A percentile compares a stretch with the other conserved stretches of the same genome.
These are phyloP conservation scores for Alectura lathami DNA, from an alignment of 2,113 vertebrate species.

Conservation along the genomic window DNA sequence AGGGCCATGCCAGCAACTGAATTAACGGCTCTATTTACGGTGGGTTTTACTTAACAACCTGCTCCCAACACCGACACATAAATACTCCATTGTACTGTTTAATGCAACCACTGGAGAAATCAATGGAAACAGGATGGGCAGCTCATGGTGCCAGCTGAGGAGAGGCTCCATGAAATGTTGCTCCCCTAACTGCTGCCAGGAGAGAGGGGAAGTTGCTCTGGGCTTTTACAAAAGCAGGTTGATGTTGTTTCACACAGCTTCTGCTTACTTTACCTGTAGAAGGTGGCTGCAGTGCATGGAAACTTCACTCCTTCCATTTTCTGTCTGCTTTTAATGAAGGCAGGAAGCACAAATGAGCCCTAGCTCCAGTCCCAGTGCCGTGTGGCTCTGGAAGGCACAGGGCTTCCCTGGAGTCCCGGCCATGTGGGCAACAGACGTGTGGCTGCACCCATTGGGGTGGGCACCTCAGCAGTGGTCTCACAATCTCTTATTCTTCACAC, in stretches of 20 bases:
- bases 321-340: background rate
- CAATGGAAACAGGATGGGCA: constrained; percentile 58
- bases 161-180: background rate
- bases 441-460: background rate
- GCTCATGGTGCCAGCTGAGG: background rate
- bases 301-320: background rate
- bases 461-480: background rate
- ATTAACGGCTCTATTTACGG: constrained; percentile 79
- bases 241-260: background rate
- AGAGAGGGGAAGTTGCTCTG: background rate
- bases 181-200: background rate
- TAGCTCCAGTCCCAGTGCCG: background rate
- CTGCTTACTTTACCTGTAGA: background rate
- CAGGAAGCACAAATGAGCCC: background rate
- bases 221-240: background rate
- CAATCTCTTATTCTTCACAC: background rate
- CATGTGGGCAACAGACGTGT: fast-evolving
- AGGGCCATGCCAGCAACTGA: constrained; percentile 76
- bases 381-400: background rate
- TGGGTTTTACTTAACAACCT: constrained; percentile 77
- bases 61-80: constrained; percentile 69
- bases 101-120: constrained; percentile 45
- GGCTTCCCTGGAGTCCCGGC: background rate
- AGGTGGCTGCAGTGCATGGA: background rate
- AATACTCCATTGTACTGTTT: constrained; percentile 76